These are phyloP conservation scores for Maconellicoccus hirsutus DNA, from an alignment of 1,140 invertebrate species.

Conservation along the genomic window DNA sequence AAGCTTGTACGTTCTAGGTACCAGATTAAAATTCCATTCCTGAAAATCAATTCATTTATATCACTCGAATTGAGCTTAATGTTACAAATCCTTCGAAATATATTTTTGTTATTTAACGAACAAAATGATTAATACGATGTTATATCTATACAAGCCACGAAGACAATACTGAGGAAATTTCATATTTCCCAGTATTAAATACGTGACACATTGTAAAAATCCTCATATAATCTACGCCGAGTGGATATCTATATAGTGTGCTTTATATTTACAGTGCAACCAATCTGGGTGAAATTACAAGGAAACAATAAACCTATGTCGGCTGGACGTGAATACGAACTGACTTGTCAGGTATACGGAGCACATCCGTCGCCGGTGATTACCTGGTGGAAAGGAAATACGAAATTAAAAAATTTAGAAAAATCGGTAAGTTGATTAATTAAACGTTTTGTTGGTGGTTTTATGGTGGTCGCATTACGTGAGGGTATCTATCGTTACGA, in stretches of 20 bases:
- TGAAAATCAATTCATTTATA: too few species aligned
- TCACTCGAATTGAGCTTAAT: too few species aligned
- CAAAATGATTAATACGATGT: too few species aligned
- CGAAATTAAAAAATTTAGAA: constrained; percentile 53
- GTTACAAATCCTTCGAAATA: too few species aligned
- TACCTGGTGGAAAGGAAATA: constrained; percentile 76
- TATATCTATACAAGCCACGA: too few species aligned
- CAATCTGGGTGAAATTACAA: constrained; percentile 62
- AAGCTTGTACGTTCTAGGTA: too few species aligned
- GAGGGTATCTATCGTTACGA: background rate
- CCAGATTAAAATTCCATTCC: too few species aligned
- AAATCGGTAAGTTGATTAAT: constrained; percentile 53
- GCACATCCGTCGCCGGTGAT: constrained; percentile 68
- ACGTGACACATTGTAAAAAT: background rate
- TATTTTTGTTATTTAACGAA: too few species aligned
- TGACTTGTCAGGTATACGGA: constrained; percentile 69
- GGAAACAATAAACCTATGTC: constrained; percentile 66
- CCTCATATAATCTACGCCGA: background rate
- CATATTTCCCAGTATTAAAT: background rate
- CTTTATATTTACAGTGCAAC: constrained; percentile 51
- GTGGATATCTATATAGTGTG: background rate
- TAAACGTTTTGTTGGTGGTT: too few species aligned
- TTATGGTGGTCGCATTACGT: too few species aligned
- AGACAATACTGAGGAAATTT: background rate
- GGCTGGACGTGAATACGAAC: constrained; percentile 62